Base-by-base conservation (phyloP, 2,888 invertebrate species). In the Zygogramma bicolorata region DNA sequence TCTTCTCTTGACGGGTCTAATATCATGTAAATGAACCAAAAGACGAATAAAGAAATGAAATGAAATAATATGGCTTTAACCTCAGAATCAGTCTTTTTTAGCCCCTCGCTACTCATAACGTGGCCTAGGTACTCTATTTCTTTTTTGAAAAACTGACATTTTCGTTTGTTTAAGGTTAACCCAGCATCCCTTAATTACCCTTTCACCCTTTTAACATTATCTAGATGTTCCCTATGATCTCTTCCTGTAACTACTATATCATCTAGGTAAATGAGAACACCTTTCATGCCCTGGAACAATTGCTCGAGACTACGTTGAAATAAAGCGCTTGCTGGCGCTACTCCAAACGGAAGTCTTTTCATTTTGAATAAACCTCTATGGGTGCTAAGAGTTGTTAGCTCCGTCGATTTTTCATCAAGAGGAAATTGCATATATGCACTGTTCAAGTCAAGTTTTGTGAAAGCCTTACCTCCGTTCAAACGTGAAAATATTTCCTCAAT, bases 121-220 rank as follows among this genome's bases (percentile, higher is more conserved):
- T 80, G 77, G 0, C 83, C 83, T n/a, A 86, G 73, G 76, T 84
- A 86, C 15, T 75, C 73, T 18, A 84, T 74, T 70, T 82, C 70
- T 0, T 79, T 59, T 71, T 82, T 71, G 34, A 82, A 83, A 70
- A 86, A 84, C 20, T 75, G 8, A 29, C 63, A 63, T 63, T 63
- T 42, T 22, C 18, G 10, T 25, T 42, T 27, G 10, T 29, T 63
- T 18, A 46, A 53, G 3, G 46, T 42, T 15, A 53, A 65, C 3
- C 65, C 49, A 2, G n/a, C 27, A 13, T 8, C 18, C 29, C 31
- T 18, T 27, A 65, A 27, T 20, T 18, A 13, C 61, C 76, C 84
- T 84, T 84, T 75, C 6, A 84, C 81, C 15, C 38, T 29, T 60
- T 74, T 63, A 25, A 83, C 63, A 15, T 75, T 78, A 31, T 77